A percentile compares a stretch with the other conserved stretches of the same genome.
Evolutionary conservation across 2,888 invertebrate species (phyloP).

Genomic region (Allolobophora icterica): DNA sequence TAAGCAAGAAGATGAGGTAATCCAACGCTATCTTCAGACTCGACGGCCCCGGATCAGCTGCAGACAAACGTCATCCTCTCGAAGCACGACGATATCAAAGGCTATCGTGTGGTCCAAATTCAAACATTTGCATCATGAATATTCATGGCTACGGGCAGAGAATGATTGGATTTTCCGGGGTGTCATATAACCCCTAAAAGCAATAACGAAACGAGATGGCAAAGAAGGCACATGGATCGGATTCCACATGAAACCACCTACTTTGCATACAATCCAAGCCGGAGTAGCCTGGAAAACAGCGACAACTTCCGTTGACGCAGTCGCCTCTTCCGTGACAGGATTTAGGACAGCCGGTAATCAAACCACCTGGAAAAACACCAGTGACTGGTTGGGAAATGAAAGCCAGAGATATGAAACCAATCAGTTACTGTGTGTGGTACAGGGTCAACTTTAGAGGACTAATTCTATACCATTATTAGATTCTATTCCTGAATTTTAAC

Average conservation of each 20-base stretch:
- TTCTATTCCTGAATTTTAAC: neutral
- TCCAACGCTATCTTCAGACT: neutral
- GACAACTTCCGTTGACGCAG: conserved; percentile 87
- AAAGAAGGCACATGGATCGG: neutral
- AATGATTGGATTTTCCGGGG: neutral
- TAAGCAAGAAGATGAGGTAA: neutral
- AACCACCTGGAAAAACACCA: conserved; percentile 33
- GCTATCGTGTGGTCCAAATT: conserved; percentile 92
- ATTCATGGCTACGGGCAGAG: neutral
- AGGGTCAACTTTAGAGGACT: no score
- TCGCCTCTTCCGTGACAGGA: conserved; percentile 92
- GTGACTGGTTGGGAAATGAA: neutral
- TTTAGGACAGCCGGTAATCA: conserved; percentile 29
- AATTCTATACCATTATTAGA: no score
- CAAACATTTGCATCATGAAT: conserved; percentile 76
- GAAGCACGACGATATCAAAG: conserved; percentile 76
- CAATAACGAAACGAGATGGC: neutral
- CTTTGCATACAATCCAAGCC: conserved; percentile 96
- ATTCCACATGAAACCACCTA: conserved; percentile 68
- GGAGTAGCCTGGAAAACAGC: conserved; percentile 93
- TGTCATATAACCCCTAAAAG: conserved; percentile 5
- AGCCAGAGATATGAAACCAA: neutral
- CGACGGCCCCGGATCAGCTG: neutral
- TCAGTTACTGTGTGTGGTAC: no score
- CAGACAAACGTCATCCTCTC: neutral